A percentile compares a stretch with the other conserved stretches of the same genome.
These are phyloP conservation scores for Ochotona princeps DNA, from an alignment of 2,113 vertebrate genomes.

Conservation along the genomic window DNA sequence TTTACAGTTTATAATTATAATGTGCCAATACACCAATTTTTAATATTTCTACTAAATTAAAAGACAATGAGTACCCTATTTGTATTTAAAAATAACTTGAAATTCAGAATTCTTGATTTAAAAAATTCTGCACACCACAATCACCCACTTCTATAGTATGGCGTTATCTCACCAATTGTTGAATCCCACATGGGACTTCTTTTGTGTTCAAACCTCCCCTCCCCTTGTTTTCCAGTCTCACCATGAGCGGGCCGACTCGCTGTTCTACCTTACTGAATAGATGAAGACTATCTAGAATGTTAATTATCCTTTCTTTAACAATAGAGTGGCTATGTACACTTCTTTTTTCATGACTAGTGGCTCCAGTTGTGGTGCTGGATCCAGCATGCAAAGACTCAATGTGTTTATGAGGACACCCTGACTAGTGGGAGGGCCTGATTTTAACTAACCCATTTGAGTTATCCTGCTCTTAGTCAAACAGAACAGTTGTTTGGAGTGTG, in stretches of 20 bases:
- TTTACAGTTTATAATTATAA: constrained; percentile 23
- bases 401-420: not conserved
- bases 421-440: not conserved
- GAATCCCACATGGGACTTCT: not conserved
- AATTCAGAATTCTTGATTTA: not conserved
- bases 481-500: not conserved
- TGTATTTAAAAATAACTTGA: not conserved
- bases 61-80: not conserved
- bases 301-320: not conserved
- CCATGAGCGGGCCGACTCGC: not conserved
- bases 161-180: not conserved
- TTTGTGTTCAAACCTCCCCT: not conserved
- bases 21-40: not conserved
- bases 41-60: constrained; percentile 26
- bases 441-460: not conserved
- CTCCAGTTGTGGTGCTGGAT: not conserved
- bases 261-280: not conserved
- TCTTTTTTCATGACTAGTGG: not conserved
- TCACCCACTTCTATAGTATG: not conserved
- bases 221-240: not conserved
- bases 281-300: not conserved
- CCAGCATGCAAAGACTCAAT: not conserved
- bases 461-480: not conserved
- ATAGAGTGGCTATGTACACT: accelerated
- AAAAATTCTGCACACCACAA: not conserved